phyloP scores from a whole-genome alignment of 2,888 invertebrate species.

The Drosophila meridionalis region DNA sequence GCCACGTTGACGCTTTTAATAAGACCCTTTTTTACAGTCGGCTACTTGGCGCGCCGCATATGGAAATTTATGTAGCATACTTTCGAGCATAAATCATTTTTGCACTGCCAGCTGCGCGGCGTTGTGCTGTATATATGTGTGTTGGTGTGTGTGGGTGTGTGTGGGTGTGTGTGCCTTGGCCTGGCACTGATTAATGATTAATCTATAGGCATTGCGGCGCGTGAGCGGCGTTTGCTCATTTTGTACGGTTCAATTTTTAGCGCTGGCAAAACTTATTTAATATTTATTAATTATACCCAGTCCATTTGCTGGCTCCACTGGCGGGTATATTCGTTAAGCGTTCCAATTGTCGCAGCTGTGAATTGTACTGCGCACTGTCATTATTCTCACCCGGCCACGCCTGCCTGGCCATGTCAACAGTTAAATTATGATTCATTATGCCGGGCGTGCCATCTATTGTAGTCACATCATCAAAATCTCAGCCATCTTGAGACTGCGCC shows the following conservation, averaged over 20 bases:
- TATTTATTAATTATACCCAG: constrained; percentile 63
- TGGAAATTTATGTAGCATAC: constrained; percentile 64
- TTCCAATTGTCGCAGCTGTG: constrained; percentile 44
- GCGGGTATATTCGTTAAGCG: constrained; percentile 26
- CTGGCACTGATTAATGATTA: constrained; percentile 62
- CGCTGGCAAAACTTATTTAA: constrained; percentile 56
- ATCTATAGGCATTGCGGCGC: constrained; percentile 60
- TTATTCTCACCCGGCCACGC: constrained; percentile 8
- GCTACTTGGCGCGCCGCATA: constrained; percentile 41
- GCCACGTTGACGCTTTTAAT: constrained; percentile 58
- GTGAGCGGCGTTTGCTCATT: constrained; percentile 38
- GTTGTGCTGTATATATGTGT: background rate
- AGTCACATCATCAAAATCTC: constrained; percentile 63
- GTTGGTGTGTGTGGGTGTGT: constrained; percentile 3
- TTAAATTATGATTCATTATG: constrained; percentile 68
- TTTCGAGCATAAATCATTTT: constrained; percentile 66
- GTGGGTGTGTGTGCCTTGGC: constrained; percentile 17
- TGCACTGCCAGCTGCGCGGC: constrained; percentile 44
- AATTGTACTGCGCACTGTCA: constrained; percentile 30
- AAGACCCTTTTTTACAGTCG: constrained; percentile 49
- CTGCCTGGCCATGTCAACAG: constrained; percentile 60
- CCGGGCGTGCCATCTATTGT: constrained; percentile 55
- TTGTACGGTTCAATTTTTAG: constrained; percentile 54
- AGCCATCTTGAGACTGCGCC: constrained; percentile 53
- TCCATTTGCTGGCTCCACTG: background rate